A percentile compares a stretch with the other conserved stretches of the same genome.
phyloP scores from a whole-genome alignment of 2,113 vertebrate genomes.

The Marmota flaviventris region DNA sequence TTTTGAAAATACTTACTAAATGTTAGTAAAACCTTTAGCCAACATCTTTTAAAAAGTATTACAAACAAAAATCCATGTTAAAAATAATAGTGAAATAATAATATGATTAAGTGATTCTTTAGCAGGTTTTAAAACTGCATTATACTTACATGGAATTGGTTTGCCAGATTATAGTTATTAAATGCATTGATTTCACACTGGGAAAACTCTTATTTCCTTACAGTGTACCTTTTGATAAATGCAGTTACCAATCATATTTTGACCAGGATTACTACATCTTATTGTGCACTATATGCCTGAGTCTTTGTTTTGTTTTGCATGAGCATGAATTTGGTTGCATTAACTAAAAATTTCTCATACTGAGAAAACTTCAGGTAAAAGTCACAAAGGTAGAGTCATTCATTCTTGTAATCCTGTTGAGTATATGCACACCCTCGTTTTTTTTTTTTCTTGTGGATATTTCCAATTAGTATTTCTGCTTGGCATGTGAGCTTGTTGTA shows the following conservation, averaged over 20 bases:
- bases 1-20: conserved; percentile 49
- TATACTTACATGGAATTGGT: not conserved
- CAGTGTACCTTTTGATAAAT: conserved; percentile 38
- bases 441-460: conserved; percentile 3
- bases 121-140: conserved; percentile 37
- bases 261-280: not conserved
- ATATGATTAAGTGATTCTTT: not conserved
- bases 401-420: not conserved
- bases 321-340: not conserved
- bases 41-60: not conserved
- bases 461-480: conserved; percentile 1
- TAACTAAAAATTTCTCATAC: not conserved
- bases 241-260: not conserved
- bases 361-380: conserved; percentile 5
- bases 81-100: conserved; percentile 8
- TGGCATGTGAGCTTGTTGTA: not conserved
- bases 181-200: conserved; percentile 52
- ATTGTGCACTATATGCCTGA: not conserved
- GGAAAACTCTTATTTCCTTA: conserved; percentile 38
- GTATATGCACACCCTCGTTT: not conserved
- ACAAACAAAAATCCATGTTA: not conserved
- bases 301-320: not conserved
- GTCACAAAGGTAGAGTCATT: not conserved
- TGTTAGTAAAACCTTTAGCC: not conserved
- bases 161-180: conserved; percentile 52